These are phyloP conservation scores for Calyptommatus sinebrachiatus DNA, from an alignment of 2,113 vertebrate genomes.

Conservation along the genomic window DNA sequence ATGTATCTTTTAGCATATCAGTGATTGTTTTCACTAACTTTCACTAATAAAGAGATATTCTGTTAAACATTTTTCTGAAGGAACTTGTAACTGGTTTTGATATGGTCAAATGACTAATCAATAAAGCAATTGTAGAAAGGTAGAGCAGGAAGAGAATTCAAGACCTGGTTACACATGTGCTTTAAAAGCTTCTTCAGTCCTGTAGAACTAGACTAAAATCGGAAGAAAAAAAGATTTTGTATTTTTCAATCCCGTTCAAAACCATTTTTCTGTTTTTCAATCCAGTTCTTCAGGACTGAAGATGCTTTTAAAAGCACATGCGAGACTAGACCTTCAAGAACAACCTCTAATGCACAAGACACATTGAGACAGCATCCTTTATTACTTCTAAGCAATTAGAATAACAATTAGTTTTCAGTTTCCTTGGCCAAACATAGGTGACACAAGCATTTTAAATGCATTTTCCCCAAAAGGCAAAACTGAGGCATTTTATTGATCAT, in stretches of 20 bases:
- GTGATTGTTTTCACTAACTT: no score
- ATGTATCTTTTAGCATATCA: no score
- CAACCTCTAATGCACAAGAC: background rate
- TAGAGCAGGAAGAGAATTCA: no score
- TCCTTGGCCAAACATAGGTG: slow-evolving; percentile 52
- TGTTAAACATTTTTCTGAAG: no score
- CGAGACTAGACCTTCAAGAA: background rate
- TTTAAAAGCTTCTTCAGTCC: no score
- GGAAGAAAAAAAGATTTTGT: no score
- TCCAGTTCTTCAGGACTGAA: background rate
- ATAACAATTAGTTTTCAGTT: slow-evolving; percentile 57
- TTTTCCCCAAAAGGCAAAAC: slow-evolving; percentile 57
- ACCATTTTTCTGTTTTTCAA: background rate
- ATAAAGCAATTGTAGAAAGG: no score
- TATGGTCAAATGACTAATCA: no score
- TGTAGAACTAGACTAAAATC: no score
- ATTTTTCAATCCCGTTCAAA: background rate
- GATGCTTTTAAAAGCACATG: background rate
- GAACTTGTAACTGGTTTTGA: no score
- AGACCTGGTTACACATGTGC: no score
- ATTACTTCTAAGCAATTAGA: slow-evolving; percentile 50
- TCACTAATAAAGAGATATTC: no score
- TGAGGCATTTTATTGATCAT: slow-evolving; percentile 63
- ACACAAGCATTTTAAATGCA: slow-evolving; percentile 35
- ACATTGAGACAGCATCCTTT: slow-evolving; percentile 38